phyloP scores from a whole-genome alignment of 2,113 vertebrate genomes.

The Heptranchias perlo region DNA sequence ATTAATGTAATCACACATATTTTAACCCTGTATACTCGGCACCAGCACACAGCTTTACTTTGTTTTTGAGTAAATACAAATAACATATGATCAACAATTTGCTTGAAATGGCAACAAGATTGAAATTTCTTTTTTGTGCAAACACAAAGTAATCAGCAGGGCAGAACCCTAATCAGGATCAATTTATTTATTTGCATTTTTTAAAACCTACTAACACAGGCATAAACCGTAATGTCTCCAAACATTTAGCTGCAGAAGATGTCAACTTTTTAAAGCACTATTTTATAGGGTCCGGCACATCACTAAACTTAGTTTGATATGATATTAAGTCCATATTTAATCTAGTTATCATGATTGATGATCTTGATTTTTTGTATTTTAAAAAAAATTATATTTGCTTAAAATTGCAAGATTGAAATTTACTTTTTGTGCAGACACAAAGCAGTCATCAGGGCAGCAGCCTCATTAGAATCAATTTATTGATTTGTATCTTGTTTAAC shows the following conservation, averaged over 20 bases:
- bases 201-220: too few species aligned
- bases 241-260: neutral
- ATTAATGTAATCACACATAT: neutral
- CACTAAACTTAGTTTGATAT: neutral
- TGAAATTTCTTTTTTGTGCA: conserved; percentile 8
- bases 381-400: neutral
- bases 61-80: neutral
- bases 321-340: neutral
- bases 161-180: neutral
- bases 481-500: too few species aligned
- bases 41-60: conserved; percentile 10
- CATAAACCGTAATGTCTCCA: neutral
- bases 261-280: neutral
- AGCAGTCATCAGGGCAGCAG: too few species aligned
- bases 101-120: conserved; percentile 5
- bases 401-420: neutral
- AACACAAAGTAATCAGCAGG: neutral
- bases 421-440: too few species aligned
- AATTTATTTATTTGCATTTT: neutral
- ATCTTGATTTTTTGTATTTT: neutral
- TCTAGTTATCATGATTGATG: neutral
- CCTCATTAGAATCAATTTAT: too few species aligned
- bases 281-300: neutral
- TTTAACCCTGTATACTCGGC: neutral
- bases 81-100: neutral